Percentiles rank a stretch among this genome's conserved stretches.
These are phyloP conservation scores for Tinea trinotella DNA, from an alignment of 2,888 invertebrate species.

Conservation along the genomic window DNA sequence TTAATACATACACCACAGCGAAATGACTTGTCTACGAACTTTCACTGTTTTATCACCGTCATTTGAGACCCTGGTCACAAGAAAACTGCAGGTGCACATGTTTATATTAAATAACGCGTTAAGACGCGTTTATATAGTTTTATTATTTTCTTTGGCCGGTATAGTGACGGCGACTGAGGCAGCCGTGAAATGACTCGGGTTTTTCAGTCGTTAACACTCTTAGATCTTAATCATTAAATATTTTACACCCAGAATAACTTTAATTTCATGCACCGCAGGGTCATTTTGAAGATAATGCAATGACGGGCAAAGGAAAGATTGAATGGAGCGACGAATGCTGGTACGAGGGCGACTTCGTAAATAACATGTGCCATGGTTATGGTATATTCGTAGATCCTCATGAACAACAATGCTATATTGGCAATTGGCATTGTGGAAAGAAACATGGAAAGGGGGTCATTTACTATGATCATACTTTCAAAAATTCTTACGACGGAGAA, in stretches of 20 bases:
- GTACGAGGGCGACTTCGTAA: constrained; percentile 72
- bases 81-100: too few relatives aligned
- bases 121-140: too few relatives aligned
- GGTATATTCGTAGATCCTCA: constrained; percentile 64
- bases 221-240: neutral
- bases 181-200: too few relatives aligned
- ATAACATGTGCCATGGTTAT: constrained; percentile 68
- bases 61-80: too few relatives aligned
- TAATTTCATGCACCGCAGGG: constrained; percentile 56
- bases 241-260: neutral
- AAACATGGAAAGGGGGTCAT: constrained; percentile 56
- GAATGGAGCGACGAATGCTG: constrained; percentile 69
- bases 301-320: constrained; percentile 66
- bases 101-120: too few relatives aligned
- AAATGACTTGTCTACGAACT: too few relatives aligned
- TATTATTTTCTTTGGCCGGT: neutral
- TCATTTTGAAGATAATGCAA: constrained; percentile 67
- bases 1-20: too few relatives aligned
- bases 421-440: constrained; percentile 64
- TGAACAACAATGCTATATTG: constrained; percentile 44
- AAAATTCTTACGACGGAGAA: constrained; percentile 53
- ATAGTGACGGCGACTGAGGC: too few relatives aligned
- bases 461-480: constrained; percentile 38
- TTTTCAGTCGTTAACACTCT: too few relatives aligned
- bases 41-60: too few relatives aligned